Evolutionary conservation across 1,140 invertebrate genomes (phyloP), one percentile per base, ranked within the genome.

Genomic region (Danaus melanippus): DNA sequence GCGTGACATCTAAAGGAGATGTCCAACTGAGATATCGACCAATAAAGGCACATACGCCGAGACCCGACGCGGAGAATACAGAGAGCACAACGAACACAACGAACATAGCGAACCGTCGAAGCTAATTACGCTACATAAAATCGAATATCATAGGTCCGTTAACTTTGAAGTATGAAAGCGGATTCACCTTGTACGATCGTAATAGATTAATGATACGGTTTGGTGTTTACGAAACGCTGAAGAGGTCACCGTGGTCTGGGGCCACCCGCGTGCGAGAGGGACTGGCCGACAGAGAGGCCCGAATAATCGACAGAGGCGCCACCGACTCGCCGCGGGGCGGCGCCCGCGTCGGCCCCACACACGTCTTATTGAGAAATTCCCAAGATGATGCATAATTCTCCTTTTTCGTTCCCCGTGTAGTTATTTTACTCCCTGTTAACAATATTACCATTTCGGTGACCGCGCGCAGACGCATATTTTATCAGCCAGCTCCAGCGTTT

Each of bases 361-460:
- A 71, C 73, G 60, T 69, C 76, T 85, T 85, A 85, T 85, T 85
- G 82, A 85, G 82, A 85, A 85, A 85, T 85, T 85, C 82, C 66
- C 79, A 64, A 83, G 73, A 80, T 80, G 78, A 77, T 74, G 78
- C 72, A 82, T 79, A 80, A 80, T 82, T 76, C 74, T 84, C 72
- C 61, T 86, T 84, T 15, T 84, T 84, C 74, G 67, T 79, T 81
- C 74, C 74, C 73, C 64, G 66, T 79, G 74, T 80, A 67, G 76
- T 80, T 76, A 76, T 80, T 79, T 79, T 72, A 84, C 74, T 82
- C 75, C 81, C 71, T 79, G 79, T 85, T 85, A 84, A 85, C 79
- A 80, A 80, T 78, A 85, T 85, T 82, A 84, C 77, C 76, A 76
- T 82, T 80, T 77, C 74, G 71, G 76, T 79, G 77, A 77, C 71